Conservation (phyloP, 2,113 vertebrate species). For the Cromileptes altivelis region DNA sequence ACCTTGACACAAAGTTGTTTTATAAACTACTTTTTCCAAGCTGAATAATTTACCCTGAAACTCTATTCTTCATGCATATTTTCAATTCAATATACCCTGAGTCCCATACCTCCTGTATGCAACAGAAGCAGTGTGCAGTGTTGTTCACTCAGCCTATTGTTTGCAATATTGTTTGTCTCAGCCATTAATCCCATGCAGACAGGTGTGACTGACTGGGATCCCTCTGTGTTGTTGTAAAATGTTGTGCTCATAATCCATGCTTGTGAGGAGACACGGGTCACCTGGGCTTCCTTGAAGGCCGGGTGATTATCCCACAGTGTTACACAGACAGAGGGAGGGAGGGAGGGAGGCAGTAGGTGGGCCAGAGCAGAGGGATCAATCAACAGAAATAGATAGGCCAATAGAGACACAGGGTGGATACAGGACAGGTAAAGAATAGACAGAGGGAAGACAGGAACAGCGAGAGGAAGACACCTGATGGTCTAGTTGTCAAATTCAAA, state of each 20-base stretch:
- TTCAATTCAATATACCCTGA: neutral
- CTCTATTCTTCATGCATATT: neutral
- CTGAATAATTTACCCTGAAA: neutral
- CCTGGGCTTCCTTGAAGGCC: conserved; percentile 43
- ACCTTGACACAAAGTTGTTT: neutral
- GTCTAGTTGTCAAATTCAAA: neutral
- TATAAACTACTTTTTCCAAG: neutral
- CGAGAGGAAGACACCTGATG: conserved; percentile 9
- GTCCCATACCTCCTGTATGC: neutral
- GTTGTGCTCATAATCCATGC: conserved; percentile 61
- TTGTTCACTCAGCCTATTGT: too few species aligned
- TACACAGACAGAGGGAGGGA: conserved; percentile 29
- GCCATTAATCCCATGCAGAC: neutral
- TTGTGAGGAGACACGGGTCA: conserved; percentile 49
- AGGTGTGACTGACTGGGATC: neutral
- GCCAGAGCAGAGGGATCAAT: conserved; percentile 70
- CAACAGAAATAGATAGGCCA: conserved; percentile 79
- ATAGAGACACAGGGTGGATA: conserved; percentile 42
- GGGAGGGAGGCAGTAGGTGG: conserved; percentile 29
- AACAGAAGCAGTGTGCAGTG: too few species aligned
- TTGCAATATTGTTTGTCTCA: neutral
- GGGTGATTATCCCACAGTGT: conserved; percentile 71
- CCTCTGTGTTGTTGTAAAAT: conserved; percentile 51
- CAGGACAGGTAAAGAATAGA: conserved; percentile 39
- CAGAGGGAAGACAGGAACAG: conserved; percentile 12